Percentiles rank a stretch among this genome's conserved stretches.
Conservation (phyloP, 2,113 vertebrate genomes). For the Periophthalmodon schlosseri region DNA sequence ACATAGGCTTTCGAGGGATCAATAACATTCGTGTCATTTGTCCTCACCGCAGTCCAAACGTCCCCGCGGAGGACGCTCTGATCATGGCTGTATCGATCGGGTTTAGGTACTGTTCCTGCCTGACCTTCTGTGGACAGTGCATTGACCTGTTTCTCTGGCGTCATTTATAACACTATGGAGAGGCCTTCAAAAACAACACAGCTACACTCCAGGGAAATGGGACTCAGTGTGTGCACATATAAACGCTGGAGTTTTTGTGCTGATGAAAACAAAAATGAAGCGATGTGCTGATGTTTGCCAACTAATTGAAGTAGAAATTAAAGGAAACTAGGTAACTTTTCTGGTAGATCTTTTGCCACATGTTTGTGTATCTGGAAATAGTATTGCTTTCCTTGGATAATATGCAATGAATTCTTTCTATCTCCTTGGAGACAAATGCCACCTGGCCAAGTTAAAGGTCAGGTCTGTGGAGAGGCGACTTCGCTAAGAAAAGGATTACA, state of each 20-base stretch:
- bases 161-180: background rate
- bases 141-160: background rate
- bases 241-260: background rate
- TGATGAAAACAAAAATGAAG: too few relatives aligned
- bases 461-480: too few relatives aligned
- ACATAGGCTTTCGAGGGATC: background rate
- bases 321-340: too few relatives aligned
- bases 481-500: too few relatives aligned
- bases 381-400: too few relatives aligned
- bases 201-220: background rate
- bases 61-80: background rate
- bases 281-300: too few relatives aligned
- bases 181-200: background rate
- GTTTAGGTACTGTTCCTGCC: background rate
- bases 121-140: background rate
- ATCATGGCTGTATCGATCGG: background rate
- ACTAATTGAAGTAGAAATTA: too few relatives aligned
- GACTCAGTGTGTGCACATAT: background rate
- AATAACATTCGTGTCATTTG: background rate
- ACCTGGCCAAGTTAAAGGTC: too few relatives aligned
- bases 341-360: too few relatives aligned
- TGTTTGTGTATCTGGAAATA: too few relatives aligned
- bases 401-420: too few relatives aligned
- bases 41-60: background rate
- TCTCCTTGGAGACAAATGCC: too few relatives aligned